These are phyloP conservation scores for Camarhynchus parvulus DNA, from an alignment of 2,113 vertebrate genomes.

Conservation along the genomic window DNA sequence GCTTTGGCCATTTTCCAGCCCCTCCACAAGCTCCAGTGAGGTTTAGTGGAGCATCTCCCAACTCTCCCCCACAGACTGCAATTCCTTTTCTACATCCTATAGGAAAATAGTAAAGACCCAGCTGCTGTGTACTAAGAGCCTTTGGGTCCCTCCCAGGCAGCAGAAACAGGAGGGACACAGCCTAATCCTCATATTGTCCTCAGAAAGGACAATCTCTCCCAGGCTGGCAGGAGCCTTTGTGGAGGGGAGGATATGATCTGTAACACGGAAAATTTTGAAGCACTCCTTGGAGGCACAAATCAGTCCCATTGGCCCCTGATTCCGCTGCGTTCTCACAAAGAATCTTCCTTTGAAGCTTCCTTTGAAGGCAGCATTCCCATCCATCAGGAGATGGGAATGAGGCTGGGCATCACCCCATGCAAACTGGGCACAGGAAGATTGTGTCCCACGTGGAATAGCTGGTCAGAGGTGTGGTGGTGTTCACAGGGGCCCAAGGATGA, in stretches of 20 bases:
- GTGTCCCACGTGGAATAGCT: accelerated
- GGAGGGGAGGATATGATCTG: not conserved
- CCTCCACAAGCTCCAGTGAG: not conserved
- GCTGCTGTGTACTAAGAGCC: not conserved
- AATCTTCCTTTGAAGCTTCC: not conserved
- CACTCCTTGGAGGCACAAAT: not conserved
- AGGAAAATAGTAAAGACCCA: not conserved
- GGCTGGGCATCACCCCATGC: no score
- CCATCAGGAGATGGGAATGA: not conserved
- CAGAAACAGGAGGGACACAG: not conserved
- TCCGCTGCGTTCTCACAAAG: accelerated
- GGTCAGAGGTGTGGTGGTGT: not conserved
- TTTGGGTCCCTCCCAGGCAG: not conserved
- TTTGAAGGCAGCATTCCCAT: not conserved
- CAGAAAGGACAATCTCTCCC: not conserved
- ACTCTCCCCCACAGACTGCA: accelerated
- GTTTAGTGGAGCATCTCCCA: not conserved
- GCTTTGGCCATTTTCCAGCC: not conserved
- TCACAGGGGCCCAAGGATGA: no score
- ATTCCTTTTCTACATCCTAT: not conserved
- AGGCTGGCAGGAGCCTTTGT: not conserved
- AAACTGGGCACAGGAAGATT: not conserved
- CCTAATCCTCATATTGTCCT: not conserved
- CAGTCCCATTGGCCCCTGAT: not conserved
- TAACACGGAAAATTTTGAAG: not conserved